phyloP scores from a whole-genome alignment of 2,797 vertebrate species.

The Lepilemur septentrionalis region DNA sequence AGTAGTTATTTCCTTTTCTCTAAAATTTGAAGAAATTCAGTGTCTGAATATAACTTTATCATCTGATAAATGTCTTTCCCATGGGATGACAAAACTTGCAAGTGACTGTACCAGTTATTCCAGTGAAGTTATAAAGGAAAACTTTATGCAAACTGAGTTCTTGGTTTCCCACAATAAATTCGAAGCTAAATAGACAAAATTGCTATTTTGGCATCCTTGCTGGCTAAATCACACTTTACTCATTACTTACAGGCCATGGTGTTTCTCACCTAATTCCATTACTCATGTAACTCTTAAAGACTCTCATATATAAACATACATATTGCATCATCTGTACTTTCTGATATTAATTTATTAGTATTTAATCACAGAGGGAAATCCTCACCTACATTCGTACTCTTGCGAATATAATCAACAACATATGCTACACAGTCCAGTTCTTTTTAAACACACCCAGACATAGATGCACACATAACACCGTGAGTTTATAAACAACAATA shows the following conservation, averaged over 20 bases:
- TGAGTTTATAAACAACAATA: slow-evolving; percentile 10
- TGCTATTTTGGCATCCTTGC: neutral
- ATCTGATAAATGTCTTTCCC: slow-evolving; percentile 6
- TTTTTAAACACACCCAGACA: neutral
- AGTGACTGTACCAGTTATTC: neutral
- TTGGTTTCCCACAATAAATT: neutral
- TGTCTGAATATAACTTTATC: neutral
- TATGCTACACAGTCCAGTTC: neutral
- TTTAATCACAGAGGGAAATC: neutral
- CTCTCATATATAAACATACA: neutral
- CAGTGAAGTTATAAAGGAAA: neutral
- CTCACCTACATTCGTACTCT: neutral
- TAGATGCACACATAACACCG: neutral
- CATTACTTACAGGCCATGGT: neutral
- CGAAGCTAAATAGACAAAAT: neutral
- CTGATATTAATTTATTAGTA: neutral
- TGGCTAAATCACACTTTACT: neutral
- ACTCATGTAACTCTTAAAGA: neutral
- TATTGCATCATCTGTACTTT: neutral
- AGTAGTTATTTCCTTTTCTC: neutral
- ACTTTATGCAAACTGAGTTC: neutral
- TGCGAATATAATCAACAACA: neutral
- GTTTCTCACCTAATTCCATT: slow-evolving; percentile 14
- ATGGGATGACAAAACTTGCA: neutral
- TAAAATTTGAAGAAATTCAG: slow-evolving; percentile 40